Evolutionary conservation across 2,888 invertebrate genomes (phyloP).

Genomic region (Cyaniris semiargus): DNA sequence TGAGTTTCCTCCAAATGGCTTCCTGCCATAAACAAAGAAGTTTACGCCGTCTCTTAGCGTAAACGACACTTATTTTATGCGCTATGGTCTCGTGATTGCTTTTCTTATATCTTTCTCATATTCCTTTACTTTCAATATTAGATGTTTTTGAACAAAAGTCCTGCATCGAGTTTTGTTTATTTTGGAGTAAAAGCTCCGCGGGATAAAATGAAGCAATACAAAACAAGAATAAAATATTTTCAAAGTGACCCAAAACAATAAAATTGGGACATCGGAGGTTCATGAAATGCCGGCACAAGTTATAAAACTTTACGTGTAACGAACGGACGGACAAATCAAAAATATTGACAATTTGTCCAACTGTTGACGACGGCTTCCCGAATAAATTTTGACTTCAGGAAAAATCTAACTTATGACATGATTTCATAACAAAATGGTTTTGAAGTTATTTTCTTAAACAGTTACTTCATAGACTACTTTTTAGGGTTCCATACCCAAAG

Average conservation of each 20-base stretch:
- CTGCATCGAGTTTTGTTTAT: not conserved
- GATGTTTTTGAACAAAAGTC: not conserved
- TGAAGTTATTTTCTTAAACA: not conserved
- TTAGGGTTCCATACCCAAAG: not conserved
- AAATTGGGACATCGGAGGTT: conserved; percentile 20
- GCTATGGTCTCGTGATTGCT: conserved; percentile 34
- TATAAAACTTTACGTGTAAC: conserved; percentile 24
- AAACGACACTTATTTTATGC: conserved; percentile 36
- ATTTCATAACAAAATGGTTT: not conserved
- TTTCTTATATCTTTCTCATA: conserved; percentile 30
- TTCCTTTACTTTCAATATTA: conserved; percentile 9
- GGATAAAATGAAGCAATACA: not conserved
- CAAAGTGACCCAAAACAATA: conserved; percentile 18
- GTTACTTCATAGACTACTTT: not conserved
- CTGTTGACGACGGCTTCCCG: conserved; percentile 6
- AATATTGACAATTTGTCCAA: conserved; percentile 28
- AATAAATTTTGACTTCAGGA: not conserved
- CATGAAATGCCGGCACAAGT: conserved; percentile 21
- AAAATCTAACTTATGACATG: not conserved
- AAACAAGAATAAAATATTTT: not conserved
- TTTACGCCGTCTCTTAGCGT: conserved; percentile 41
- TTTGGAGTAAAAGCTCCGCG: not conserved
- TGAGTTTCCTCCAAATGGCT: conserved; percentile 40
- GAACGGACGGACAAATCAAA: conserved; percentile 25
- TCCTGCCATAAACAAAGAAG: conserved; percentile 45